Base-by-base conservation (phyloP, 53 echinoderm and acorn worm species). In the Antedon mediterranea region DNA sequence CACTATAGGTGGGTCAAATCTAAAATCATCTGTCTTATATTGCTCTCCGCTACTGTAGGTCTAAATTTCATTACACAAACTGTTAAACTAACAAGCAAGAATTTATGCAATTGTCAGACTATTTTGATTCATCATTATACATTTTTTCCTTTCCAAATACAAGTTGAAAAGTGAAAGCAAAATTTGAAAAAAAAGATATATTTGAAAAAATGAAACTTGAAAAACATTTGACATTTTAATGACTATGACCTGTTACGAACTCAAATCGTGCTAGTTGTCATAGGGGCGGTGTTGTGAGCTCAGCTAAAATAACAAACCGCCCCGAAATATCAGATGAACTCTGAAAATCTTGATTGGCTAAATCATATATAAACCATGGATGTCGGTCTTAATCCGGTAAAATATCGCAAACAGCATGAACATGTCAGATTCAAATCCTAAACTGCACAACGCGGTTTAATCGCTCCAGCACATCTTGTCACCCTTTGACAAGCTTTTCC, bases 1-100 rank as follows among this genome's bases (percentile, higher is more conserved):
- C n/a, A n/a, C n/a, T n/a, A n/a, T n/a, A 29, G 71, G 32, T 79
- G 37, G 72, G 72, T 79, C 72, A 71, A 71, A 79, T 29, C 31
- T 26, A 28, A n/a, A n/a, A n/a, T n/a, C n/a, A n/a, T n/a, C n/a
- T n/a, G n/a, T n/a, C n/a, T n/a, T n/a, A n/a, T n/a, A n/a, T n/a
- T n/a, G n/a, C n/a, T n/a, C n/a, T n/a, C n/a, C n/a, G n/a, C n/a
- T n/a, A n/a, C n/a, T n/a, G n/a, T n/a, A n/a, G n/a, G n/a, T n/a
- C n/a, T n/a, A n/a, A n/a, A n/a, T n/a, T n/a, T n/a, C n/a, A n/a
- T n/a, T n/a, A n/a, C n/a, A n/a, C n/a, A n/a, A n/a, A n/a, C n/a
- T n/a, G n/a, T n/a, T n/a, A n/a, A n/a, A n/a, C n/a, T n/a, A n/a
- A n/a, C n/a, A n/a, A n/a, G n/a, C n/a, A n/a, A n/a, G n/a, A n/a